These are phyloP conservation scores for Boulengeromyrus knoepffleri DNA, from an alignment of 2,113 vertebrate species.

Conservation along the genomic window DNA sequence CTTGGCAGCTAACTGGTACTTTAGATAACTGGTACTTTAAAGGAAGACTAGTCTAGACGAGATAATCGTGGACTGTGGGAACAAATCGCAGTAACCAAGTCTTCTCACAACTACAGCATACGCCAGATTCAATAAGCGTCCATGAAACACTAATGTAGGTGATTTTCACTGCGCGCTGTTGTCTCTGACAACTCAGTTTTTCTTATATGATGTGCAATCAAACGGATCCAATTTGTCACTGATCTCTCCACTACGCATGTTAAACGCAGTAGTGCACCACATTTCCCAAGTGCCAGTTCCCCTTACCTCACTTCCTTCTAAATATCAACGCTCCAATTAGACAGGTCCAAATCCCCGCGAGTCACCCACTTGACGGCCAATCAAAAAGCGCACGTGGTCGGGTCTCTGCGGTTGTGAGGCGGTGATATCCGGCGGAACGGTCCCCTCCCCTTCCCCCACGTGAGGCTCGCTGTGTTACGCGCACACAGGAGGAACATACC, in stretches of 20 bases:
- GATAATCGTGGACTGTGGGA: not conserved
- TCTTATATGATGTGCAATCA: not conserved
- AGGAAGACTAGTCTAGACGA: not conserved
- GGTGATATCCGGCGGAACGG: not conserved
- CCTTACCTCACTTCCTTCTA: not conserved
- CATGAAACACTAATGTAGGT: not conserved
- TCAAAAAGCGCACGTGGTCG: not conserved
- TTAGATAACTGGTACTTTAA: not conserved
- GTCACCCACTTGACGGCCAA: not conserved
- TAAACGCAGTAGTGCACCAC: not conserved
- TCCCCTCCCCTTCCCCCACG: constrained; percentile 18
- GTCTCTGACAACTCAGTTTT: not conserved
- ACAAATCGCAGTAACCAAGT: not conserved
- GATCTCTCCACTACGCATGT: not conserved
- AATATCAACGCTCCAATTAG: not conserved
- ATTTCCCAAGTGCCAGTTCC: not conserved
- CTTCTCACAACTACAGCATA: not conserved
- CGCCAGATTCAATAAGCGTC: not conserved
- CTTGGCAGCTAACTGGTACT: not conserved
- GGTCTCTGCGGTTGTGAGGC: not conserved
- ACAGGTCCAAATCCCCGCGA: not conserved
- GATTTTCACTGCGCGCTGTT: not conserved
- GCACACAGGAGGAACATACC: constrained; percentile 31
- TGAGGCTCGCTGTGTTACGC: constrained; percentile 15
- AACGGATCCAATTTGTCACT: not conserved